Percentiles rank a stretch among this genome's conserved stretches.
phyloP scores from a whole-genome alignment of 2,113 vertebrate genomes.

The Syngnathus typhle region DNA sequence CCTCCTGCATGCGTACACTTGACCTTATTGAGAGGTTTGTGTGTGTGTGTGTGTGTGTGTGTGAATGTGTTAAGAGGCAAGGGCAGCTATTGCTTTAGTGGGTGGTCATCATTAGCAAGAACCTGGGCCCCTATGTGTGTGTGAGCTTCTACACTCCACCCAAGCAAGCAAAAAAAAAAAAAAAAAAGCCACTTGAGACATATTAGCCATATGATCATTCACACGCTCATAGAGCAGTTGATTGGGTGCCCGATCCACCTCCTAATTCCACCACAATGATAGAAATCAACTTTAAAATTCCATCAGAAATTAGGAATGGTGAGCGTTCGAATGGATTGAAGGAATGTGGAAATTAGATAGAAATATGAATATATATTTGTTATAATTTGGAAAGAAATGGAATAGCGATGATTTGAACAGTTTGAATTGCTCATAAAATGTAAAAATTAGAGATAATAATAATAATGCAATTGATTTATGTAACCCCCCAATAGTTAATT shows the following conservation, averaged over 20 bases:
- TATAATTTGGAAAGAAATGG: too few relatives aligned
- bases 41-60: conserved; percentile 43
- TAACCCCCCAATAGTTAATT: too few relatives aligned
- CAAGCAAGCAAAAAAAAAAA: neutral
- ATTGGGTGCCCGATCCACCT: neutral
- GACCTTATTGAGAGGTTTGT: conserved; percentile 58
- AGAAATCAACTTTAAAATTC: neutral
- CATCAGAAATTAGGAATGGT: neutral
- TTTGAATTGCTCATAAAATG: too few relatives aligned
- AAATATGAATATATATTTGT: too few relatives aligned
- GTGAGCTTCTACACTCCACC: conserved; percentile 58
- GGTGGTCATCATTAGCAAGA: conserved; percentile 76
- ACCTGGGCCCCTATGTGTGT: conserved; percentile 42
- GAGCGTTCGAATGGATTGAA: neutral
- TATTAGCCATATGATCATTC: conserved; percentile 71
- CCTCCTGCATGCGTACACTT: conserved; percentile 55
- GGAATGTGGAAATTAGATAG: too few relatives aligned
- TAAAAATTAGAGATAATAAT: too few relatives aligned
- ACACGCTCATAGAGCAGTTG: conserved; percentile 30
- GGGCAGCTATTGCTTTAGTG: conserved; percentile 57
- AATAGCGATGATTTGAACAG: too few relatives aligned
- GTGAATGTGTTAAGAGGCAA: conserved; percentile 61
- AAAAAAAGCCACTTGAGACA: conserved; percentile 70
- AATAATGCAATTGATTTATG: too few relatives aligned
- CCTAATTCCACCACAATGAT: neutral